Base-by-base conservation (phyloP, 2,113 vertebrate species). In the Sceloporus tristichus region DNA sequence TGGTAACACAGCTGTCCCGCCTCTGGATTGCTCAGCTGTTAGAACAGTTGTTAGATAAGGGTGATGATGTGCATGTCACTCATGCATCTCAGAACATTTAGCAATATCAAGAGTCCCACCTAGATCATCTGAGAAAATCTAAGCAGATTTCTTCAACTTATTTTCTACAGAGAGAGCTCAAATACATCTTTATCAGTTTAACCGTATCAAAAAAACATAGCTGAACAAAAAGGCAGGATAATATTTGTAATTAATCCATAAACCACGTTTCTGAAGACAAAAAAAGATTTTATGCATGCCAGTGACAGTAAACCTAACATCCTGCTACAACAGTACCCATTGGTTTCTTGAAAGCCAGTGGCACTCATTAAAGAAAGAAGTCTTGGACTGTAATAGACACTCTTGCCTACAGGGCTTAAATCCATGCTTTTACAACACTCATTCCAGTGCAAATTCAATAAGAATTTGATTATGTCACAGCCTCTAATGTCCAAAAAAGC, bases 321-420 rank as follows among this genome's bases (percentile, higher is more conserved):
- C 25, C 23, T 27, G 1, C 23, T 84, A 38, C 9, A 76, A 75
- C 9, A 73, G n/a, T 79, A 34, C 29, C 42, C 9, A 65, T 80
- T 23, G 23, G 4, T 78, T 75, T 40, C 34, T 66, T 76, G 34
- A 76, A 23, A 48, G 13, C 5, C 21, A 48, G 0, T 27, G 27
- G 48, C 5, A 53, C 25, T 82, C 75, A 56, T 42, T 85, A 76
- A 76, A 68, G 70, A 40, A 85, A 29, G 59, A 82, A 85, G n/a
- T 89, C 70, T 34, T 66, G 42, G 84, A 76, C 77, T 68, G 79
- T n/a, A n/a, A 82, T 81, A 85, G 21, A 66, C 42, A 76, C 76
- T 87, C 70, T 48, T 56, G 59, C 16, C 66, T 82, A 71, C 21
- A 23, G 23, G 59, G 27, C 75, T 82, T 76, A 82, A 88, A 68